These are phyloP conservation scores for Holotrichia oblita DNA, from an alignment of 1,140 invertebrate genomes.

Conservation along the genomic window DNA sequence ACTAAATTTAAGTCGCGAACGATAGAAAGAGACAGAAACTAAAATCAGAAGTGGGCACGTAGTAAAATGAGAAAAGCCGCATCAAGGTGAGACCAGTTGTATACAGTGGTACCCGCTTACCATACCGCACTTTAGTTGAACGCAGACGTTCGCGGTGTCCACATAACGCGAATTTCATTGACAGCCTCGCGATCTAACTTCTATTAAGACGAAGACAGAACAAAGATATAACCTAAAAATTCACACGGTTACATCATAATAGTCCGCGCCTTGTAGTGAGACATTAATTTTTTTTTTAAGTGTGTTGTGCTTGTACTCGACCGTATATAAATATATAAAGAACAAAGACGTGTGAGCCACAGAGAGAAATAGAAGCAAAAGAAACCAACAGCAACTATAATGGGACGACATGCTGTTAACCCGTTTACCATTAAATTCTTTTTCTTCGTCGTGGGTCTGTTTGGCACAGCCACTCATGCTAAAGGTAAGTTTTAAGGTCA, in stretches of 20 bases:
- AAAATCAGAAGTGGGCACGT: conserved; percentile 8
- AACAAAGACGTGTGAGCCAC: background rate
- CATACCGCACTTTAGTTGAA: conserved; percentile 10
- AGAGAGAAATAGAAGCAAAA: conserved; percentile 5
- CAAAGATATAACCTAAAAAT: background rate
- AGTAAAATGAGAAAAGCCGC: conserved; percentile 12
- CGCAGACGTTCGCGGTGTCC: background rate
- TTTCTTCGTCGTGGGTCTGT: conserved; percentile 8
- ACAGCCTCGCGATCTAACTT: background rate
- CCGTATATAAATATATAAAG: background rate
- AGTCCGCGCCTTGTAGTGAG: background rate
- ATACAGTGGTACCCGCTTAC: background rate
- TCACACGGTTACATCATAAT: background rate
- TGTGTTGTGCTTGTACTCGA: background rate
- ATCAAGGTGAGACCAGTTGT: conserved; percentile 19
- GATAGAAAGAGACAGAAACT: background rate
- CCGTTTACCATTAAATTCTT: conserved; percentile 17
- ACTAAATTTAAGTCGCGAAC: background rate
- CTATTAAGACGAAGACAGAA: background rate
- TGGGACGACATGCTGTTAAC: conserved; percentile 15
- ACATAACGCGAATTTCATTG: background rate
- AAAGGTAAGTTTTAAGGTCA: conserved; percentile 13
- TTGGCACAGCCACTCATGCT: background rate
- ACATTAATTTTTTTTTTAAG: background rate
- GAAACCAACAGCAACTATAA: background rate